Percentiles rank a stretch among this genome's conserved stretches.
Evolutionary conservation across 2,113 vertebrate species (phyloP).

Genomic region (Megatriorchis doriae): DNA sequence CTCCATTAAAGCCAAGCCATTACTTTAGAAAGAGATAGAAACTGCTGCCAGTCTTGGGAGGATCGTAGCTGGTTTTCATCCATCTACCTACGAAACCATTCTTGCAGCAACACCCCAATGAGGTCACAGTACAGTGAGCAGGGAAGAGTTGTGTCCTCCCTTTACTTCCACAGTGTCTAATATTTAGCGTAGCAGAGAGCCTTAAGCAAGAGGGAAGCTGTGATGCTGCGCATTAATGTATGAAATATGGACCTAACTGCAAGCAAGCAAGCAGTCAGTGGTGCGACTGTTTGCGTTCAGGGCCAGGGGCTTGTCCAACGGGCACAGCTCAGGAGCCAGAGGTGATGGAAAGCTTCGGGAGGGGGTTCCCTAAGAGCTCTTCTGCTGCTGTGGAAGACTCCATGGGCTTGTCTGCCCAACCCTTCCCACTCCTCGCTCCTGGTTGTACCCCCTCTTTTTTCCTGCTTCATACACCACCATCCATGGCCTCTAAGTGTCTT

Average conservation of each 20-base stretch:
- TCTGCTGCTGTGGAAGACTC: not conserved
- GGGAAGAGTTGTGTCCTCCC: not conserved
- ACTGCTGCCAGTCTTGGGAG: not conserved
- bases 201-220: conserved; percentile 1
- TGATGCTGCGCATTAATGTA: not conserved
- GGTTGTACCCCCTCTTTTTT: not conserved
- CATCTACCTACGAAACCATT: not conserved
- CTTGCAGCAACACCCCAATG: not conserved
- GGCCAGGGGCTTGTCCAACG: not conserved
- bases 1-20: not conserved
- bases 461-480: not conserved
- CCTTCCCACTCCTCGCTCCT: not conserved
- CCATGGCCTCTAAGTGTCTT: not conserved
- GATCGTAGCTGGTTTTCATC: not conserved
- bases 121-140: not conserved
- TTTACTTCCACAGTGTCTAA: not conserved
- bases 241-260: not conserved
- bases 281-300: rapidly evolving
- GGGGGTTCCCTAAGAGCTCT: not conserved
- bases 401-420: not conserved
- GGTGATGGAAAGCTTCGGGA: not conserved
- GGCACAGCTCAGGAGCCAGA: not conserved
- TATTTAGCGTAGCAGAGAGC: not conserved
- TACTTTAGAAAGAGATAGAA: not conserved
- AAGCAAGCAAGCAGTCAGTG: not conserved